Base-by-base conservation (phyloP, 2,797 vertebrate genomes). In the Echeneis naucrates region DNA sequence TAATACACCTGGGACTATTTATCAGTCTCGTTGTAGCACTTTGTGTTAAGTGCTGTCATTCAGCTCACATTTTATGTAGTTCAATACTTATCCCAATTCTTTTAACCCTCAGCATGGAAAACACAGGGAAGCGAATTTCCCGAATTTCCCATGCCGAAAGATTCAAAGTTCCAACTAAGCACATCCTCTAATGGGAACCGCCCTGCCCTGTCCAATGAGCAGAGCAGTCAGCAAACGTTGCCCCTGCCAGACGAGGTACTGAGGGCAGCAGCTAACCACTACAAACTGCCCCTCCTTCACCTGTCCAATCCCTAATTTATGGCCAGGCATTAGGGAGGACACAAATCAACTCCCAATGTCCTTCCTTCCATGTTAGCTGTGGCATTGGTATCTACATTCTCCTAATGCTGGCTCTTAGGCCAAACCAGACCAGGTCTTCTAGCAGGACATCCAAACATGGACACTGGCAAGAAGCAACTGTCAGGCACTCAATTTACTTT, bases 211-310 rank as follows among this genome's bases (percentile, higher is more conserved):
- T 52, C 52, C 48, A 48, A 61, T 61, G 73, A 66, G 79, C 75
- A 44, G 75, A 74, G 61, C 72, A 63, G 68, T 74, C 80, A 78
- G 68, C 63, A 75, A 78, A 81, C 81, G 60, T 26, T 70, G 42
- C 27, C 48, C 70, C 55, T 77, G 56, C 66, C 72, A 59, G 59
- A 48, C 42, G 26, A 56, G 24, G 47, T 83, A 86, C 87, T 82
- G 75, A 89, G 53, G 61, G 44, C 68, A 73, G 55, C 52, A 38
- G 69, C 73, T 48, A 60, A 68, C 51, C 63, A 27, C 58, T 64
- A 38, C 63, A 32, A 17, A 64, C 48, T 75, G 30, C 58, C 53
- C 67, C 76, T 58, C 40, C 54, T 45, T 77, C 53, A 21, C 26
- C 45, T 32, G 26, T 35, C 65, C 63, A 57, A 53, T 52, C 81